Evolutionary conservation across 2,113 vertebrate genomes (phyloP).

Genomic region (Mobula birostris): DNA sequence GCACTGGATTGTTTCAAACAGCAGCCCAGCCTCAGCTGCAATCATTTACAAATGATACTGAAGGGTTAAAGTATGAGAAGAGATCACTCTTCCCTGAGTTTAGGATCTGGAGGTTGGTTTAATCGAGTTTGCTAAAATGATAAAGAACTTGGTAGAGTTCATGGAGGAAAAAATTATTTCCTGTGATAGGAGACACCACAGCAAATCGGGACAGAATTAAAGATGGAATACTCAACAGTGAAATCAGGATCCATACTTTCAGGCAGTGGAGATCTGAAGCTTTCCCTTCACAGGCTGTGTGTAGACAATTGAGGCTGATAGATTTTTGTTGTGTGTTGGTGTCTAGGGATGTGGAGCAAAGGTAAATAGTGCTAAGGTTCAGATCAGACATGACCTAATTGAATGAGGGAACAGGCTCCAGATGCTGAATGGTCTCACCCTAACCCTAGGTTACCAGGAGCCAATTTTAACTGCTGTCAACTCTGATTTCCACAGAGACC

Average conservation of each 20-base stretch:
- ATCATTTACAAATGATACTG: background rate
- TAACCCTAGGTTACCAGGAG: background rate
- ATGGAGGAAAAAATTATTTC: background rate
- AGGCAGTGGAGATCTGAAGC: background rate
- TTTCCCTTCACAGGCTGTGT: background rate
- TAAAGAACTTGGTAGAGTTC: background rate
- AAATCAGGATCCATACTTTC: background rate
- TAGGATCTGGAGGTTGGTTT: background rate
- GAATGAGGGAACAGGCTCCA: background rate
- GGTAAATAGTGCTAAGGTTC: background rate
- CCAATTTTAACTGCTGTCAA: background rate
- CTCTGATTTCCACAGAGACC: slow-evolving; percentile 20
- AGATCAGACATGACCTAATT: background rate
- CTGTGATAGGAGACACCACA: background rate
- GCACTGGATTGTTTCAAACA: background rate
- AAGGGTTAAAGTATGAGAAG: too few species aligned
- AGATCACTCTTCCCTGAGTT: background rate
- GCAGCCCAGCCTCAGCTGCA: background rate
- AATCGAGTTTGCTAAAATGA: background rate
- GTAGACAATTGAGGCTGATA: background rate
- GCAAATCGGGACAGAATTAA: background rate
- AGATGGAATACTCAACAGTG: background rate
- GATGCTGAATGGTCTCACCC: background rate
- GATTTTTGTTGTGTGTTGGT: background rate
- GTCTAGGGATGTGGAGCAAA: background rate